Base-by-base conservation (phyloP, 2,888 invertebrate genomes). In the Agriopis marginaria region DNA sequence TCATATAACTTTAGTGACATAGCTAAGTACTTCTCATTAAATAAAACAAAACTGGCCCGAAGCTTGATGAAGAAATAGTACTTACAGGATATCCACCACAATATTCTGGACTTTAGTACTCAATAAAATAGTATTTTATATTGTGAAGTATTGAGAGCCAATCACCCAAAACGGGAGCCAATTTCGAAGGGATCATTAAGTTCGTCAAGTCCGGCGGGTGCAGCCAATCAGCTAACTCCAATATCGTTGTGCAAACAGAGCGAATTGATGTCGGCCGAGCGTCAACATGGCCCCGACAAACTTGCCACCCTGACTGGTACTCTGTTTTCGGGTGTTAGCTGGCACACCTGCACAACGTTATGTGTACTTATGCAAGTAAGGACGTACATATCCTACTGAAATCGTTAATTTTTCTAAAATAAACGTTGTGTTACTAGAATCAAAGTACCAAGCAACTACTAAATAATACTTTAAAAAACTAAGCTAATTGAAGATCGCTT, bases 191-290 rank as follows among this genome's bases (percentile, higher is more conserved):
- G 77, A 77, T 77, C 77, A 77, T 81, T 78, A 81, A 84, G 84
- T 86, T 84, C 77, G 77, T 77, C 76, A 81, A 84, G 82, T 83
- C 82, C 80, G 76, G 75, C 82, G 79, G 82, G 80, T 82, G 75
- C 85, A 90, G 90, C 91, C 90, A 91, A 91, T 88, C 89, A 87
- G 89, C 90, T 88, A 91, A 89, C 83, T 89, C 82, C 90, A 89
- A 90, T 89, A 91, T 86, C 84, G 86, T 79, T 83, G 79, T 71
- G 84, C 89, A 92, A 91, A 91, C 89, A 92, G 71, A 74, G 80
- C 82, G 82, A 85, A 85, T 86, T 83, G 85, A 84, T 86, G 84
- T 84, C 81, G 81, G 80, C 83, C 82, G 78, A 75, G 81, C 82
- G 81, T 84, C 86, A 83, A 86, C 84, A 85, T 70, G 66, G 64